Evolutionary conservation across 2,888 invertebrate species (phyloP).

Genomic region (Rhagium mordax): DNA sequence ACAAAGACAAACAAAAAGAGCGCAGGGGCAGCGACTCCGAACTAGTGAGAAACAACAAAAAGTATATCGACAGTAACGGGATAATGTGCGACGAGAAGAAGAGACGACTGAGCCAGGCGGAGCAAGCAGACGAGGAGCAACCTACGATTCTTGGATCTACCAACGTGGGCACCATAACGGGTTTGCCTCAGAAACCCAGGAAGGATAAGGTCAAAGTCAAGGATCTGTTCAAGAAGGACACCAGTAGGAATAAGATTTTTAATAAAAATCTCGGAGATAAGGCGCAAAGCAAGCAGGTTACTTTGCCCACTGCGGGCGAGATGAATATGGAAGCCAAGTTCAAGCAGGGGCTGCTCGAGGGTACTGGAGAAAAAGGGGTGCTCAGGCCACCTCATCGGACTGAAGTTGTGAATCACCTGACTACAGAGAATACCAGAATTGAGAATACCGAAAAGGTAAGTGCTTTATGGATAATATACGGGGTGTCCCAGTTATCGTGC

Average conservation of each 20-base stretch:
- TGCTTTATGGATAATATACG: too few relatives aligned
- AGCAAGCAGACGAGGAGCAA: slow-evolving; percentile 55
- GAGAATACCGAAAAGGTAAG: slow-evolving; percentile 55
- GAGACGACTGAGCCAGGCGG: slow-evolving; percentile 75
- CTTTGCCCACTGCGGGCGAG: slow-evolving; percentile 70
- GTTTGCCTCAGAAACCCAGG: slow-evolving; percentile 67
- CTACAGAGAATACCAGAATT: slow-evolving; percentile 43
- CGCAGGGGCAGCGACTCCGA: slow-evolving; percentile 73
- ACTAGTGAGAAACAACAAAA: slow-evolving; percentile 62
- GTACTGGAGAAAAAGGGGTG: slow-evolving; percentile 61
- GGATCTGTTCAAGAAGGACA: slow-evolving; percentile 66
- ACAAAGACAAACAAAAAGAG: slow-evolving; percentile 69
- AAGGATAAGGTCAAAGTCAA: slow-evolving; percentile 67
- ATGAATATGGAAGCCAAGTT: slow-evolving; percentile 74
- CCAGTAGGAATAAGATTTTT: slow-evolving; percentile 71
- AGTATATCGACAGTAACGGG: slow-evolving; percentile 74
- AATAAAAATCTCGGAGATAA: slow-evolving; percentile 73
- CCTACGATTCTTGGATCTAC: slow-evolving; percentile 76
- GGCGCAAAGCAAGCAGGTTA: slow-evolving; percentile 49
- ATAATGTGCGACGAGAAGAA: slow-evolving; percentile 77
- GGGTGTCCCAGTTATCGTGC: too few relatives aligned
- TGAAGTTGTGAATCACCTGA: slow-evolving; percentile 53
- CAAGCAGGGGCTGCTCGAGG: slow-evolving; percentile 74
- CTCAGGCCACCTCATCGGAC: slow-evolving; percentile 65
- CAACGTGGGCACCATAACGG: slow-evolving; percentile 78